Conservation (phyloP, 2,888 invertebrate species). For the Chironomus tentans region DNA sequence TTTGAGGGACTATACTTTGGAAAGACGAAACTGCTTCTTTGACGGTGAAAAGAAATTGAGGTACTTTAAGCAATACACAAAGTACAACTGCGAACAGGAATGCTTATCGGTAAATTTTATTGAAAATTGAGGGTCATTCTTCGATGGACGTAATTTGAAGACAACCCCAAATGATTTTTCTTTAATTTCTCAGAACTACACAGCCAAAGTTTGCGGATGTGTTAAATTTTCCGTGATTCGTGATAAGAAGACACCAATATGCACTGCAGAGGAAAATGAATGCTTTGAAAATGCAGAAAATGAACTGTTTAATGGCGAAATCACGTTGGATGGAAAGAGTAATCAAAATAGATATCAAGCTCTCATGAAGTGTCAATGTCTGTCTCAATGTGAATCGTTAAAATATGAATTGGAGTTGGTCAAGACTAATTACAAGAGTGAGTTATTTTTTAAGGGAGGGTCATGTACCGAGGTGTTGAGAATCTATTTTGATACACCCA, state of each 20-base stretch:
- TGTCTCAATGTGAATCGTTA: not conserved
- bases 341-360: not conserved
- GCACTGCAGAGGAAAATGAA: not conserved
- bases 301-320: conserved; percentile 15
- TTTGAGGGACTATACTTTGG: not conserved
- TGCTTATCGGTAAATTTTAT: not conserved
- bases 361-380: not conserved
- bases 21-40: conserved; percentile 17
- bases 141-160: too few species aligned
- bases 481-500: too few species aligned
- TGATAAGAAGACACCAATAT: not conserved
- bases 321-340: not conserved
- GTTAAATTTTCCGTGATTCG: conserved; percentile 12
- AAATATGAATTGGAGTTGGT: conserved; percentile 13
- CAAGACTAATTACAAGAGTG: conserved; percentile 10
- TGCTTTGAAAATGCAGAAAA: conserved; percentile 18
- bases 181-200: not conserved
- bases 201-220: not conserved
- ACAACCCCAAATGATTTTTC: too few species aligned
- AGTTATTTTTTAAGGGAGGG: not conserved
- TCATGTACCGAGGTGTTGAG: too few species aligned
- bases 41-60: not conserved
- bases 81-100: conserved; percentile 15
- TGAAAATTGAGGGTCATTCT: too few species aligned
- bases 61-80: conserved; percentile 9